Conservation (phyloP, 2,888 invertebrate genomes). For the Cistogaster globosa region DNA sequence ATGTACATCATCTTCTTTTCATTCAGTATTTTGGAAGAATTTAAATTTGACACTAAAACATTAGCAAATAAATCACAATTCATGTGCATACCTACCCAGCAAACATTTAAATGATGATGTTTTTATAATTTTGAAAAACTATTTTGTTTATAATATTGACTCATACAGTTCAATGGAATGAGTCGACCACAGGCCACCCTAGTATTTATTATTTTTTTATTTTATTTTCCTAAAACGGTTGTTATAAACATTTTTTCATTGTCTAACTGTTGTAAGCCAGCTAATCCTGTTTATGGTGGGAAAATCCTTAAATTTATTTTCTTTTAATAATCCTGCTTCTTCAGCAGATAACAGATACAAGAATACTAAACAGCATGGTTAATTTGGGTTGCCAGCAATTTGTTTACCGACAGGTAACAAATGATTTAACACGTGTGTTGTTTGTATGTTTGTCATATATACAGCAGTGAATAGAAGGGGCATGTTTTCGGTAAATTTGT, state of each 20-base stretch:
- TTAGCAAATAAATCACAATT: too few species aligned
- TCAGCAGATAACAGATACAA: slow-evolving; percentile 9
- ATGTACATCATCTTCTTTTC: too few species aligned
- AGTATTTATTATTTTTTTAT: too few species aligned
- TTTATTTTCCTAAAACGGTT: background rate
- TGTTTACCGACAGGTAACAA: slow-evolving; percentile 37
- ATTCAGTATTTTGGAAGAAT: too few species aligned
- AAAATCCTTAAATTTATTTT: slow-evolving; percentile 49
- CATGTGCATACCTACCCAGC: too few species aligned
- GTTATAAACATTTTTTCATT: background rate
- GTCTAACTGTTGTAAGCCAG: background rate
- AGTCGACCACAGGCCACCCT: too few species aligned
- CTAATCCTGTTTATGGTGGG: slow-evolving; percentile 19
- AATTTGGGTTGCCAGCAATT: slow-evolving; percentile 11
- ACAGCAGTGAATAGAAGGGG: slow-evolving; percentile 28
- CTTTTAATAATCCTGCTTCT: background rate
- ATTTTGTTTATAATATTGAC: too few species aligned
- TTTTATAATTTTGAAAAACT: too few species aligned
- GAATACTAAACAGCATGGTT: background rate
- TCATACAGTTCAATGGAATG: too few species aligned
- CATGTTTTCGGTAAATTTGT: slow-evolving; percentile 33
- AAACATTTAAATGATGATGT: too few species aligned
- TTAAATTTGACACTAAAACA: too few species aligned
- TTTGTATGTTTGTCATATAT: background rate
- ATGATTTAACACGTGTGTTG: slow-evolving; percentile 30